Conservation (phyloP, 53 echinoderm and acorn worm genomes). For the Holothuria scabra region DNA sequence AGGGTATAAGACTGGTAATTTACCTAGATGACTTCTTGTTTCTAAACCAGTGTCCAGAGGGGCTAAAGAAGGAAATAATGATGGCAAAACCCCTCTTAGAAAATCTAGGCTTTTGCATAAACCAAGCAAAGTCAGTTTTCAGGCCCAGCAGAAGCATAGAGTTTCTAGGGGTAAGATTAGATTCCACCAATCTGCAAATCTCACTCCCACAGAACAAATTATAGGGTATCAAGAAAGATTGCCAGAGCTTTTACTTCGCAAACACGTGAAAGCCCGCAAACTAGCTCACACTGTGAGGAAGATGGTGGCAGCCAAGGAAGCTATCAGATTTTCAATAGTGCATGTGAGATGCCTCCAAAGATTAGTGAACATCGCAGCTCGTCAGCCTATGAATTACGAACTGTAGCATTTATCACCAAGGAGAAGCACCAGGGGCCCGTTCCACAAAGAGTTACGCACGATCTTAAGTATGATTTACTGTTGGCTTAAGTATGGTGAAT, state of each 20-base stretch:
- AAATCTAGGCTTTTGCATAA: not conserved
- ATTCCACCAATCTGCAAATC: slow-evolving; percentile 12
- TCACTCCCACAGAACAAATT: slow-evolving; percentile 11
- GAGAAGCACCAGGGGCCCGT: not conserved
- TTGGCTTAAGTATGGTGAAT: too few relatives aligned
- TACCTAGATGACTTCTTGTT: slow-evolving; percentile 5
- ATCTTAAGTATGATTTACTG: too few relatives aligned
- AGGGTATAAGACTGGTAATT: too few relatives aligned
- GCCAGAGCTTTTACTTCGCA: not conserved
- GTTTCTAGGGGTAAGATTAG: not conserved
- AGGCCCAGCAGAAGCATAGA: slow-evolving; percentile 7
- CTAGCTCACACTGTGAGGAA: too few relatives aligned
- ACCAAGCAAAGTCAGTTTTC: not conserved
- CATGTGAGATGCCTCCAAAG: too few relatives aligned
- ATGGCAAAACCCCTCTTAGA: not conserved
- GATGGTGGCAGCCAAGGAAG: too few relatives aligned
- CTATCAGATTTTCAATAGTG: slow-evolving; percentile 17
- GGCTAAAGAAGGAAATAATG: slow-evolving; percentile 11
- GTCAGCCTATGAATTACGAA: not conserved
- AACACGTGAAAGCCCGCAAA: not conserved
- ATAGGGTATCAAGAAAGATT: slow-evolving; percentile 13
- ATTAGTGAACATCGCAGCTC: not conserved
- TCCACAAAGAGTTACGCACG: too few relatives aligned
- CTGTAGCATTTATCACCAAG: too few relatives aligned
- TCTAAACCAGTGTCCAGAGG: slow-evolving; percentile 21